Evolutionary conservation across 1,140 invertebrate species (phyloP).

Genomic region (Drosophila prosaltans): DNA sequence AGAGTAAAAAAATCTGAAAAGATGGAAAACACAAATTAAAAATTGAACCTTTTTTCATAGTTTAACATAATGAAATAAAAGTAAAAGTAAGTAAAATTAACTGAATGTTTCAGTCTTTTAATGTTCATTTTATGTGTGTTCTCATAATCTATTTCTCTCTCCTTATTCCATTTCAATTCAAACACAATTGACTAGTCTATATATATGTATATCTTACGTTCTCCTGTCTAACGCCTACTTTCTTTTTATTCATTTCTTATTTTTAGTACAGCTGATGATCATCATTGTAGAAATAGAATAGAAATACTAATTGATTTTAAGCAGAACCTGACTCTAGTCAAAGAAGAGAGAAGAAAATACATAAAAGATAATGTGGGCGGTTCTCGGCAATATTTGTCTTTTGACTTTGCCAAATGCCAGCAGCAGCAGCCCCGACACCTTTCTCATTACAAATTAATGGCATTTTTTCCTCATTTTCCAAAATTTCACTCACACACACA

Average conservation of each 20-base stretch:
- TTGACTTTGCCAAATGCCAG: conserved; percentile 55
- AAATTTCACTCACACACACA: too few relatives aligned
- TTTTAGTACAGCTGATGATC: conserved; percentile 61
- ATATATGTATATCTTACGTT: background rate
- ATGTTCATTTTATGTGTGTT: too few relatives aligned
- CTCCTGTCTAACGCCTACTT: conserved; percentile 1
- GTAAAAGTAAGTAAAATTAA: too few relatives aligned
- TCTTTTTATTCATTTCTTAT: conserved; percentile 13
- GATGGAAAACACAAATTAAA: too few relatives aligned
- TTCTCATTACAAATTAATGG: conserved; percentile 82
- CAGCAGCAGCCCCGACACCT: conserved; percentile 68
- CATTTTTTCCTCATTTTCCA: conserved; percentile 37
- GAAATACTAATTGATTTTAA: conserved; percentile 77
- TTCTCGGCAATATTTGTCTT: conserved; percentile 71
- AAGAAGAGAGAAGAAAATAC: background rate
- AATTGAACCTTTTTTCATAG: too few relatives aligned
- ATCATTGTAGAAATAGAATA: conserved; percentile 41
- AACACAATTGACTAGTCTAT: conserved; percentile 15
- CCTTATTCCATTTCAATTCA: background rate
- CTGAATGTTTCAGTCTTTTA: too few relatives aligned
- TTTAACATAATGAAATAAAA: too few relatives aligned
- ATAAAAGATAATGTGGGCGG: conserved; percentile 40
- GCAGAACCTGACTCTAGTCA: conserved; percentile 64
- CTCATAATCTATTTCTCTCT: too few relatives aligned
- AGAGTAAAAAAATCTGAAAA: too few relatives aligned